These are phyloP conservation scores for Drosophila maculinotata DNA, from an alignment of 2,888 invertebrate species.

Conservation along the genomic window DNA sequence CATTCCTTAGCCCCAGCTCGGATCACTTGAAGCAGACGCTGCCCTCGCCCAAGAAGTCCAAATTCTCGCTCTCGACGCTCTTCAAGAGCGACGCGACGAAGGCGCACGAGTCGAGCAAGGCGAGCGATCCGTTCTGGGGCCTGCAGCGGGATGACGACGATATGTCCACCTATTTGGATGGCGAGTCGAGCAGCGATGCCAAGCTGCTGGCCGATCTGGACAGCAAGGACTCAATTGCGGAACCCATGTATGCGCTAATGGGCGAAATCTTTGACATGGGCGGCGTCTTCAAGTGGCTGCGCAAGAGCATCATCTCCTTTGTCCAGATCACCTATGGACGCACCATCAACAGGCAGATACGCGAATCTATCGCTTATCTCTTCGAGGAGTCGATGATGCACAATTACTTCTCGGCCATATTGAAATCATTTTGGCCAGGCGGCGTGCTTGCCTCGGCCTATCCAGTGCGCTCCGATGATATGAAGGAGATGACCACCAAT, in stretches of 20 bases:
- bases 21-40: constrained; percentile 93
- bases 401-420: constrained; percentile 92
- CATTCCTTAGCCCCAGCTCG: constrained; percentile 96
- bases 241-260: constrained; percentile 94
- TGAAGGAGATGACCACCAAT: constrained; percentile 89
- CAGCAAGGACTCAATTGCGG: constrained; percentile 94
- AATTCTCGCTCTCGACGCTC: constrained; percentile 93
- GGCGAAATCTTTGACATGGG: constrained; percentile 96
- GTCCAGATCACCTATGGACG: constrained; percentile 96
- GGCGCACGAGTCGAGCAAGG: constrained; percentile 86
- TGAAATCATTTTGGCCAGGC: constrained; percentile 96
- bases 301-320: constrained; percentile 94
- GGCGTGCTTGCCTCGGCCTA: constrained; percentile 88
- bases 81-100: constrained; percentile 90
- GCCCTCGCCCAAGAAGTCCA: constrained; percentile 93
- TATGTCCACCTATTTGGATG: constrained; percentile 91
- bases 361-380: constrained; percentile 94
- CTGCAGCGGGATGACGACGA: constrained; percentile 91
- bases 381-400: constrained; percentile 96
- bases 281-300: constrained; percentile 94
- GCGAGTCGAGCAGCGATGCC: constrained; percentile 85
- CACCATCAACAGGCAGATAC: constrained; percentile 95
- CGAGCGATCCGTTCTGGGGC: constrained; percentile 85
- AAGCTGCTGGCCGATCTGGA: constrained; percentile 86
- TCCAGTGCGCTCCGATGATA: constrained; percentile 87